Conservation (phyloP, 1,140 invertebrate genomes). For the Euwallacea fornicatus region DNA sequence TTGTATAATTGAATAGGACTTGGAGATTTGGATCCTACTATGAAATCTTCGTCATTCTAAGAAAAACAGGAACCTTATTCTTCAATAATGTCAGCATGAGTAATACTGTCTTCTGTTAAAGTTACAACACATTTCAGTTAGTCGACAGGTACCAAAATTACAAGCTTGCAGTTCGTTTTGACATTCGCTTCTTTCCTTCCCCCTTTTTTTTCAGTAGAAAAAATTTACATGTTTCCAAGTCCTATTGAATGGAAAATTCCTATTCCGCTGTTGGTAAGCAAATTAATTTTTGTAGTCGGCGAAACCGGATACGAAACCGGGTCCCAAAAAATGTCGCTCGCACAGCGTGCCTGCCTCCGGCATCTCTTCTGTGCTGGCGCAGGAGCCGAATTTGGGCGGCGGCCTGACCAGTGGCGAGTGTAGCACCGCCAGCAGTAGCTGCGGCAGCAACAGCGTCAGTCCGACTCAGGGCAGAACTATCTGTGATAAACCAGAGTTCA, state of each 20-base stretch:
- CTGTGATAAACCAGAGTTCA: conserved; percentile 54
- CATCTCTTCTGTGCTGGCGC: conserved; percentile 8
- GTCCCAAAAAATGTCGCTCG: conserved; percentile 38
- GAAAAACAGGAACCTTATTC: no score
- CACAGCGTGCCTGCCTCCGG: conserved; percentile 36
- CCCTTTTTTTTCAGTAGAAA: no score
- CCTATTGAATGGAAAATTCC: background rate
- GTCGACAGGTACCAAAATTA: conserved; percentile 79
- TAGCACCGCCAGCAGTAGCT: conserved; percentile 40
- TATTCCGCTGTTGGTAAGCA: background rate
- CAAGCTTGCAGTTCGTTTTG: conserved; percentile 64
- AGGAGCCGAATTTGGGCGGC: conserved; percentile 5
- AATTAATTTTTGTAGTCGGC: conserved; percentile 27
- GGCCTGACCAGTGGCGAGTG: conserved; percentile 29
- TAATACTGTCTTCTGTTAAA: conserved; percentile 87
- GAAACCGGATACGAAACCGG: conserved; percentile 39
- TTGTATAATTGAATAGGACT: no score
- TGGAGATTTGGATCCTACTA: no score
- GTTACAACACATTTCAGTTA: conserved; percentile 88
- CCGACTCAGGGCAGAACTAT: conserved; percentile 50
- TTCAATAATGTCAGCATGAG: conserved; percentile 65
- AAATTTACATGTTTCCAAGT: background rate
- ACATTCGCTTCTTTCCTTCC: no score
- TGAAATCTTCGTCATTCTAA: no score
- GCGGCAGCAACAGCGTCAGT: conserved; percentile 45